These are phyloP conservation scores for Perizoma affinitatum DNA, from an alignment of 2,888 invertebrate genomes.

Conservation along the genomic window DNA sequence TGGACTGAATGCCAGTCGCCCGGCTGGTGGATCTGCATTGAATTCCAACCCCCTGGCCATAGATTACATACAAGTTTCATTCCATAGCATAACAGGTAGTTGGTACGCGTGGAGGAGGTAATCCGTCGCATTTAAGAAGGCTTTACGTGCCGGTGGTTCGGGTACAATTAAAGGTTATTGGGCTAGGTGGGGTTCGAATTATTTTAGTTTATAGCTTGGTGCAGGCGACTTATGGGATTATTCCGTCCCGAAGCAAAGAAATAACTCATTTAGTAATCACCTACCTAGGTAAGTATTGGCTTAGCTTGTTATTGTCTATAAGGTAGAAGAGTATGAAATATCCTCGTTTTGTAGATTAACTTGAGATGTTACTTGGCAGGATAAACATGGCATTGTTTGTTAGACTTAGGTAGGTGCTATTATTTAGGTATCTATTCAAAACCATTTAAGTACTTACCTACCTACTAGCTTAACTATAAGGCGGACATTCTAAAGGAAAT, in stretches of 20 bases:
- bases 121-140: conserved; percentile 21
- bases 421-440: no score
- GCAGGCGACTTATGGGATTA: conserved; percentile 22
- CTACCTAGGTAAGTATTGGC: neutral
- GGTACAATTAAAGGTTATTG: conserved; percentile 39
- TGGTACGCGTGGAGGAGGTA: conserved; percentile 12
- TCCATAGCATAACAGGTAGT: conserved; percentile 6
- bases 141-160: conserved; percentile 18
- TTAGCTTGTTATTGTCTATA: no score
- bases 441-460: no score
- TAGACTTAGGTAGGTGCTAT: no score
- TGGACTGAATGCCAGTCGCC: conserved; percentile 50
- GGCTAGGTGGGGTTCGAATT: conserved; percentile 27
- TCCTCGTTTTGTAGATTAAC: no score
- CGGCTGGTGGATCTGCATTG: conserved; percentile 42
- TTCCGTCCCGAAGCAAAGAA: conserved; percentile 3
- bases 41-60: conserved; percentile 20
- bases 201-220: conserved; percentile 29
- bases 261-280: conserved; percentile 1
- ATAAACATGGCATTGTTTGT: no score
- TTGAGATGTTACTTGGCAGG: no score
- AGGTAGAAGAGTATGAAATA: no score
- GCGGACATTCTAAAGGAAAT: no score
- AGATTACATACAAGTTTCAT: conserved; percentile 12
- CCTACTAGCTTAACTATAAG: no score